Base-by-base conservation (phyloP, 2,888 invertebrate species). In the Dynastes hyllus region DNA sequence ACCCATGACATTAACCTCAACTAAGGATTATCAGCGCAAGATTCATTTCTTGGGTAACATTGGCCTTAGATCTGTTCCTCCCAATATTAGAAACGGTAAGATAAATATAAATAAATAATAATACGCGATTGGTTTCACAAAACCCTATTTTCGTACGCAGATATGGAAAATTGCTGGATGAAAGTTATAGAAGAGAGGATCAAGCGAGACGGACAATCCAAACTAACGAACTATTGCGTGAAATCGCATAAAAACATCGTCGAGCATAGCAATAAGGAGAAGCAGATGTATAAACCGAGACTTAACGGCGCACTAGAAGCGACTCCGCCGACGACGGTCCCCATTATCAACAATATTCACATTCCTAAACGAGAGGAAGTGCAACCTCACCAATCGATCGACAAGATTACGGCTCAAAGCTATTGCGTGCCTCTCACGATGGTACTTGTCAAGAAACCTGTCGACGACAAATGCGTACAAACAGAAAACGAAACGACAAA, bases 111-210 rank as follows among this genome's bases (percentile, higher is more conserved):
- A 58, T 51, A 22, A 16, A 5, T 6, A 40, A 11, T 5, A 16
- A 11, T 2, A 3, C 27, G 11, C 55, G 9, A 58, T 29, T 63
- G 66, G 51, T 53, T 58, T 50, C 70, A 51, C 78, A 69, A 70
- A 45, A 27, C 71, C 55, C 8, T 78, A 66, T 9, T 71, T 76
- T 37, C 58, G 16, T 11, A 6, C 63, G n/a, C 65, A 88, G 89
- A 88, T 83, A 84, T 92, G 84, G 94, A 94, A 87, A 89, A 89
- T 73, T 90, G 90, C 67, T 94, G 94, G 94, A 90, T 91, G 83
- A 91, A 91, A 85, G 90, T 94, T 81, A 84, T 93, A 2, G 91
- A 91, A 85, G 93, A 94, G 82, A 90, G 93, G 69, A 90, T 91
- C 82, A 91, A 92, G 80, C 88, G 93, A 78, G 89, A 91, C 81